phyloP scores from a whole-genome alignment of 2,113 vertebrate genomes.

The Paracanthobrama guichenoti region DNA sequence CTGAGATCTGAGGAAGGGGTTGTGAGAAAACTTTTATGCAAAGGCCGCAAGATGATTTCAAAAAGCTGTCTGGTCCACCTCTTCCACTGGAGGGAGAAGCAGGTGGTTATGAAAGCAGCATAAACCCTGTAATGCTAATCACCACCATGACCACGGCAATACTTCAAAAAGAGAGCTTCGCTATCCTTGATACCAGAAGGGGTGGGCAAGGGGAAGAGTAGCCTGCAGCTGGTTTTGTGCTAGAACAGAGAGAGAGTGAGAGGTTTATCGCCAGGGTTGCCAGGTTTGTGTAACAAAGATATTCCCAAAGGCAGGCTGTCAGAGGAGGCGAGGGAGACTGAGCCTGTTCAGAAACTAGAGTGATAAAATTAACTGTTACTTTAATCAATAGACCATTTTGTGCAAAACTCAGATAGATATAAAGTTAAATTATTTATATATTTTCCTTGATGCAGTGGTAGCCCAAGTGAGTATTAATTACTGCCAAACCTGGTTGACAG shows the following conservation, averaged over 20 bases:
- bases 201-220: neutral
- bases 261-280: constrained; percentile 23
- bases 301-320: neutral
- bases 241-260: constrained; percentile 9
- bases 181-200: constrained; percentile 2
- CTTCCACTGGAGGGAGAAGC: constrained; percentile 18
- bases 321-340: neutral
- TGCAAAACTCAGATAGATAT: neutral
- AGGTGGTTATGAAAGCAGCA: constrained; percentile 24
- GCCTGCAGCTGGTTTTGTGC: constrained; percentile 4
- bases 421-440: neutral
- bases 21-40: neutral
- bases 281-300: constrained; percentile 12
- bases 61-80: constrained; percentile 22
- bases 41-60: neutral
- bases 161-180: constrained; percentile 39
- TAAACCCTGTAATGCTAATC: constrained; percentile 26
- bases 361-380: neutral
- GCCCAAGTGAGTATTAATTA: neutral
- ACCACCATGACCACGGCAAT: constrained; percentile 22
- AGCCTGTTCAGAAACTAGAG: neutral
- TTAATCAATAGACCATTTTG: constrained; percentile 10
- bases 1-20: neutral
- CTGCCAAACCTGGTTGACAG: neutral
- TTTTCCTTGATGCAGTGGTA: neutral